phyloP scores from a whole-genome alignment of 2,113 vertebrate genomes.

The Ameiurus melas region DNA sequence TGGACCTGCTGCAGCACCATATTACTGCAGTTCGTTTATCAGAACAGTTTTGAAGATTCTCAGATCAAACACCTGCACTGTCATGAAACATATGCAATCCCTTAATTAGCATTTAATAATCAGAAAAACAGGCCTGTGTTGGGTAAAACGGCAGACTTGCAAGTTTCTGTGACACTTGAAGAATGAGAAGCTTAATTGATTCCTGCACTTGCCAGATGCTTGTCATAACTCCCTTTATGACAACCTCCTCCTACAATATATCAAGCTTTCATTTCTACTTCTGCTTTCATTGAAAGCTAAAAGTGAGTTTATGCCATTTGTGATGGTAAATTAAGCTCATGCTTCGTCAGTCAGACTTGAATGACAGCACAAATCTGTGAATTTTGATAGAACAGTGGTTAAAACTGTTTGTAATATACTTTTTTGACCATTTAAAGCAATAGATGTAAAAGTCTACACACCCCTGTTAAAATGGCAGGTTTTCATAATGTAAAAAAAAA shows the following conservation, averaged over 20 bases:
- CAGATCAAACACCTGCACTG: constrained; percentile 38
- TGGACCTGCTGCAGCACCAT: background rate
- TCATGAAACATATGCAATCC: constrained; percentile 28
- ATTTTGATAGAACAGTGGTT: constrained; percentile 18
- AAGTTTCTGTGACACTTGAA: constrained; percentile 38
- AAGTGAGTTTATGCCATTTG: background rate
- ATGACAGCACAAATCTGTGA: background rate
- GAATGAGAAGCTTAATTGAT: constrained; percentile 44
- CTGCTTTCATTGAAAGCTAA: background rate
- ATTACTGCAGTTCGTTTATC: background rate
- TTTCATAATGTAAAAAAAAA: too few relatives aligned
- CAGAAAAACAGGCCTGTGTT: constrained; percentile 12
- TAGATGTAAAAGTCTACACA: too few relatives aligned
- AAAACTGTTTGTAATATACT: background rate
- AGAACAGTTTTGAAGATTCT: background rate
- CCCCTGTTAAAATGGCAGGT: too few relatives aligned
- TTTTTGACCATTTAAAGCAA: background rate
- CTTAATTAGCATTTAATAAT: constrained; percentile 54
- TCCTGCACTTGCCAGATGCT: constrained; percentile 46
- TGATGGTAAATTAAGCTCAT: background rate
- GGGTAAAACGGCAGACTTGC: constrained; percentile 37
- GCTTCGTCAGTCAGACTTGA: background rate
- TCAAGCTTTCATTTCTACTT: background rate
- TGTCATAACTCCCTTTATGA: constrained; percentile 34
- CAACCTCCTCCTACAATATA: background rate